Evolutionary conservation across 2,797 vertebrate genomes (phyloP).

Genomic region (Onychomys leucogaster): DNA sequence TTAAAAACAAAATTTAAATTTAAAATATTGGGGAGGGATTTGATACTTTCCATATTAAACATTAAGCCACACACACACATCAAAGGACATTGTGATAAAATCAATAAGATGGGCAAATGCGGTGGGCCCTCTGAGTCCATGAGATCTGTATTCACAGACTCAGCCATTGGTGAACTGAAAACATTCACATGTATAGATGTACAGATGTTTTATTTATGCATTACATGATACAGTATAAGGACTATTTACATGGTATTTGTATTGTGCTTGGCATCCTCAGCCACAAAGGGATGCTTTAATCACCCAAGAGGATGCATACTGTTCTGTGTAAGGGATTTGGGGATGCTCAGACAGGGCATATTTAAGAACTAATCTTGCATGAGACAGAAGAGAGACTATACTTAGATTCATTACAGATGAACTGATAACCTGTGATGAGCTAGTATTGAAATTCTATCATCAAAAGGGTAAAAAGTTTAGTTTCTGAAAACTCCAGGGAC

Average conservation of each 20-base stretch:
- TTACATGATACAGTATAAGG: neutral
- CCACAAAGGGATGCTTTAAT: neutral
- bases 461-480: neutral
- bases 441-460: conserved; percentile 9
- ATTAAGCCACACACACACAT: neutral
- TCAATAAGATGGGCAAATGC: neutral
- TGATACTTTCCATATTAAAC: neutral
- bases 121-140: neutral
- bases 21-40: neutral
- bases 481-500: neutral
- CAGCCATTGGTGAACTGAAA: neutral
- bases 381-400: neutral
- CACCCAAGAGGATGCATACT: neutral
- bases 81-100: neutral
- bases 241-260: neutral
- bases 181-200: neutral
- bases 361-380: neutral
- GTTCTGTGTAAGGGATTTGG: neutral
- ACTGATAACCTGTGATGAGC: neutral
- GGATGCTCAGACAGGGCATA: too few species aligned
- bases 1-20: neutral
- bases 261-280: neutral
- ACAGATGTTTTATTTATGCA: neutral
- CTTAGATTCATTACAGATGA: neutral
- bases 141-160: neutral